These are phyloP conservation scores for Junonia oenone DNA, from an alignment of 2,888 invertebrate genomes.

Conservation along the genomic window DNA sequence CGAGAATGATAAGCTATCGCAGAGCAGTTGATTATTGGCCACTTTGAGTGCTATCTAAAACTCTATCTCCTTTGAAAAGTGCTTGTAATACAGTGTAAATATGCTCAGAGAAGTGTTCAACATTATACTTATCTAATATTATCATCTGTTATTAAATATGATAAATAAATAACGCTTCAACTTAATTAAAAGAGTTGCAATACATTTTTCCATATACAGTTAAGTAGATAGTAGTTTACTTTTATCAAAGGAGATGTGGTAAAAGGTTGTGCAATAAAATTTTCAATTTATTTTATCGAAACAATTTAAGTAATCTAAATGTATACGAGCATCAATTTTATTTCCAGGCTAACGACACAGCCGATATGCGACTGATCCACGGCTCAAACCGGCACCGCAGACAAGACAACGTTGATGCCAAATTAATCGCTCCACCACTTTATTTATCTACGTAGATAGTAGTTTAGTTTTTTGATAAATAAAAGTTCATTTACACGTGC, in stretches of 20 bases:
- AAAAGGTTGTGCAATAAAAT: neutral
- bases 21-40: neutral
- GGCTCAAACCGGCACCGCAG: conserved; percentile 36
- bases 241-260: neutral
- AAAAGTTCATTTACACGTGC: conserved; percentile 45
- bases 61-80: neutral
- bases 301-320: conserved; percentile 24
- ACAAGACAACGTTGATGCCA: conserved; percentile 38
- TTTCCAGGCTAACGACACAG: conserved; percentile 55
- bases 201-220: neutral
- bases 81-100: neutral
- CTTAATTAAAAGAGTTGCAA: neutral
- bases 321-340: conserved; percentile 24
- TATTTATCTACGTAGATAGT: conserved; percentile 39
- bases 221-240: neutral
- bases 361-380: conserved; percentile 39
- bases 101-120: too few species aligned
- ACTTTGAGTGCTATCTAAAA: neutral
- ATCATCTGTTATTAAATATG: too few species aligned
- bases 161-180: too few species aligned
- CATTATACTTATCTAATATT: too few species aligned
- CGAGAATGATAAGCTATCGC: conserved; percentile 15
- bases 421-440: conserved; percentile 41
- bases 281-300: neutral
- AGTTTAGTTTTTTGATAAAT: conserved; percentile 6